Conservation (phyloP, 2,797 vertebrate species). For the Odontamblyopus rebecca region DNA sequence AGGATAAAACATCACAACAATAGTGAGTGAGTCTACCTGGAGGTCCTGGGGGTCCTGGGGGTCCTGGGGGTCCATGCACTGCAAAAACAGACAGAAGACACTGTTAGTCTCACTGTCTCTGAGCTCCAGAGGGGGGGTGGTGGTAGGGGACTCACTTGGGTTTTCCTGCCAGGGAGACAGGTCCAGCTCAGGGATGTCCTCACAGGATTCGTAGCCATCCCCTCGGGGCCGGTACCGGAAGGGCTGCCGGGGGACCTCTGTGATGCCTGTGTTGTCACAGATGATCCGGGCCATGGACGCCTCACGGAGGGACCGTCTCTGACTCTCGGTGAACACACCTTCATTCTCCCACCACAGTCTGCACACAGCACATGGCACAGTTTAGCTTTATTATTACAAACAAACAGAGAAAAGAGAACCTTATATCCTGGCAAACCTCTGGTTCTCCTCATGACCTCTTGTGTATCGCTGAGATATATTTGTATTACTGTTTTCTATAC, state of each 20-base stretch:
- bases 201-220: slow-evolving; percentile 71
- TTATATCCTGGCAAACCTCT: too few relatives aligned
- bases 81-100: background rate
- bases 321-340: slow-evolving; percentile 78
- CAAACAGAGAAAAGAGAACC: too few relatives aligned
- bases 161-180: slow-evolving; percentile 76
- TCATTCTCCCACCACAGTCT: slow-evolving; percentile 90
- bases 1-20: background rate
- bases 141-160: slow-evolving; percentile 41
- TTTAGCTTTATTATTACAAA: background rate
- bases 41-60: slow-evolving; percentile 24
- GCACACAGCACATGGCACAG: slow-evolving; percentile 1
- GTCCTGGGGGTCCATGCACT: slow-evolving; percentile 16
- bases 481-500: too few relatives aligned
- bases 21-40: slow-evolving; percentile 16
- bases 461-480: too few relatives aligned
- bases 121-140: background rate
- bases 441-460: too few relatives aligned
- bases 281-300: slow-evolving; percentile 80
- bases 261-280: slow-evolving; percentile 87
- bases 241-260: slow-evolving; percentile 74
- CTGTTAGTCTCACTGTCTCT: background rate
- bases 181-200: slow-evolving; percentile 66
- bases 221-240: slow-evolving; percentile 76
- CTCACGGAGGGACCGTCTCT: slow-evolving; percentile 64